Evolutionary conservation across 2,797 vertebrate genomes (phyloP).

Genomic region (Vireo griseus): DNA sequence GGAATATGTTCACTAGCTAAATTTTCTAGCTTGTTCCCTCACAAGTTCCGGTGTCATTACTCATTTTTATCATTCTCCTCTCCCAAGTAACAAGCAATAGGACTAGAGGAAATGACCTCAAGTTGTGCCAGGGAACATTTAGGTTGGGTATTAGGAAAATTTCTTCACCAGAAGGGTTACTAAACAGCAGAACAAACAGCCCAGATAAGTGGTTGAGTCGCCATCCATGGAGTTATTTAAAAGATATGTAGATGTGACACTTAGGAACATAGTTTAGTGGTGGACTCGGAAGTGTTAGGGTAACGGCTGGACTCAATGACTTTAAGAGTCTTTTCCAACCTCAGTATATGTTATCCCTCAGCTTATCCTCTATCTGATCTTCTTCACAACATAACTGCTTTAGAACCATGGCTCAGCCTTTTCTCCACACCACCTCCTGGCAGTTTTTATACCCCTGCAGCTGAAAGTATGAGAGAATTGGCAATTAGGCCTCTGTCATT

Average conservation of each 20-base stretch:
- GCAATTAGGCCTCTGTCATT: not conserved
- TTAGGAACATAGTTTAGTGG: not conserved
- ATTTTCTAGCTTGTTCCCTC: not conserved
- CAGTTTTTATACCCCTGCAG: not conserved
- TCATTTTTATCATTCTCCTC: not conserved
- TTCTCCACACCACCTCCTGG: not conserved
- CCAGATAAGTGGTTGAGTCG: not conserved
- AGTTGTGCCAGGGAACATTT: not conserved
- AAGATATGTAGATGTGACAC: not conserved
- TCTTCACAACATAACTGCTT: not conserved
- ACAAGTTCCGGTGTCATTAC: not conserved
- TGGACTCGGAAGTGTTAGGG: not conserved
- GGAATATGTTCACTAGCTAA: not conserved
- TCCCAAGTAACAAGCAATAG: not conserved
- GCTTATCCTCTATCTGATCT: not conserved
- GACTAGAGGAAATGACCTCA: not conserved
- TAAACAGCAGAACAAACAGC: not conserved
- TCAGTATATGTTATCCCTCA: not conserved
- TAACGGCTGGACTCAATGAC: not conserved
- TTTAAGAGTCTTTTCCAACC: not conserved
- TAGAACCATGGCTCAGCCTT: not conserved
- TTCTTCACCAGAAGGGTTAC: not conserved
- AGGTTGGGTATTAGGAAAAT: not conserved
- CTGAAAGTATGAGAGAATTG: not conserved
- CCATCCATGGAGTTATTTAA: not conserved